Conservation (phyloP, 2,113 vertebrate species). For the Turdus rufiventris region DNA sequence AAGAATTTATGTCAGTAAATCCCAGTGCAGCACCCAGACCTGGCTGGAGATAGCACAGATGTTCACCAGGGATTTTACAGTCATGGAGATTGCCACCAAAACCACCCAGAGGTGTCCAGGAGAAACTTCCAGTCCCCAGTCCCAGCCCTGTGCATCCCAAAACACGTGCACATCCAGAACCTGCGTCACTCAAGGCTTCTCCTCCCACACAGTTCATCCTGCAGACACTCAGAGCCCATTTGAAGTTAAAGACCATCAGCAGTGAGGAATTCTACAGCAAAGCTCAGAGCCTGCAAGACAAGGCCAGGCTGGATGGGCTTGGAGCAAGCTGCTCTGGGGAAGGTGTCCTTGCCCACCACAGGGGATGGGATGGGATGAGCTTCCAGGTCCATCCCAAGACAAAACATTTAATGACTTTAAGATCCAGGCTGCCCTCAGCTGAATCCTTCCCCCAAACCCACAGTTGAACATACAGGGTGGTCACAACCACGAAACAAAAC, state of each 20-base stretch:
- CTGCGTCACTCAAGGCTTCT: accelerated
- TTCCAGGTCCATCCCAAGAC: neutral
- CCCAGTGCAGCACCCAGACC: neutral
- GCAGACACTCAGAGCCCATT: accelerated
- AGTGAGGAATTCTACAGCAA: neutral
- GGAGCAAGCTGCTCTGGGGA: neutral
- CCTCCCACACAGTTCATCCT: neutral
- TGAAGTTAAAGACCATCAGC: accelerated
- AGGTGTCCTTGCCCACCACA: no score
- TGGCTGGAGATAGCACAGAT: neutral
- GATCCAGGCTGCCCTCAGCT: accelerated
- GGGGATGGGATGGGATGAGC: neutral
- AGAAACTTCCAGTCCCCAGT: neutral
- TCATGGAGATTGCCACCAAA: neutral
- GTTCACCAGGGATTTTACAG: accelerated
- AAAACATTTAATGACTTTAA: neutral
- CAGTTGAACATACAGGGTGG: accelerated
- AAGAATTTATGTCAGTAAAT: neutral
- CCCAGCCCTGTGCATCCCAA: neutral
- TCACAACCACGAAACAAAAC: neutral
- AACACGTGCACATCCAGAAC: neutral
- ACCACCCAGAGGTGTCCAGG: neutral
- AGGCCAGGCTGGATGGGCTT: neutral
- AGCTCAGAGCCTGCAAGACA: neutral
- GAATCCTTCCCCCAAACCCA: neutral